Evolutionary conservation across 2,888 invertebrate species (phyloP).

Genomic region (Cryptops parisi): DNA sequence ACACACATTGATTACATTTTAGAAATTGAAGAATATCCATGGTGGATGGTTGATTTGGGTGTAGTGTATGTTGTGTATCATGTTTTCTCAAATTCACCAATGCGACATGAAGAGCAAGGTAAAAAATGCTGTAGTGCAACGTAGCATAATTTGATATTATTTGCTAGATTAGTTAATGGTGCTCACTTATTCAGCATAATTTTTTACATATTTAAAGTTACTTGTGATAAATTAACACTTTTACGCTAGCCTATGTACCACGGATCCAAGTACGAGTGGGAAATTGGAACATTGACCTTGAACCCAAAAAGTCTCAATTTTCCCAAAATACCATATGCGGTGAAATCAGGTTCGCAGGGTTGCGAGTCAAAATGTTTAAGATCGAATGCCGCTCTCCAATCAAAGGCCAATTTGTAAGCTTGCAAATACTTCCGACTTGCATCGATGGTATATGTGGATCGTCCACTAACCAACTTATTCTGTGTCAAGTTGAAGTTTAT

Average conservation of each 20-base stretch:
- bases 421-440: not conserved
- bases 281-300: not conserved
- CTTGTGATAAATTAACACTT: too few relatives aligned
- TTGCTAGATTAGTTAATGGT: too few relatives aligned
- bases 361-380: not conserved
- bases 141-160: too few relatives aligned
- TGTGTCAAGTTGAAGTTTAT: not conserved
- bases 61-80: not conserved
- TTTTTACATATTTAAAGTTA: too few relatives aligned
- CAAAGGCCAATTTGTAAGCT: not conserved
- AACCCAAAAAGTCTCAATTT: not conserved
- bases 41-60: not conserved
- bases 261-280: not conserved
- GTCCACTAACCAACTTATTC: not conserved
- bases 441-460: not conserved
- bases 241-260: not conserved
- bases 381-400: not conserved
- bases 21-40: not conserved
- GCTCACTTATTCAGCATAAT: too few relatives aligned
- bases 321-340: not conserved
- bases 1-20: too few relatives aligned
- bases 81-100: too few relatives aligned
- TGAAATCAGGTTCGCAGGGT: not conserved
- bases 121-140: too few relatives aligned
- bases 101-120: too few relatives aligned